Evolutionary conservation across 2,113 vertebrate species (phyloP).

Genomic region (Solea solea): DNA sequence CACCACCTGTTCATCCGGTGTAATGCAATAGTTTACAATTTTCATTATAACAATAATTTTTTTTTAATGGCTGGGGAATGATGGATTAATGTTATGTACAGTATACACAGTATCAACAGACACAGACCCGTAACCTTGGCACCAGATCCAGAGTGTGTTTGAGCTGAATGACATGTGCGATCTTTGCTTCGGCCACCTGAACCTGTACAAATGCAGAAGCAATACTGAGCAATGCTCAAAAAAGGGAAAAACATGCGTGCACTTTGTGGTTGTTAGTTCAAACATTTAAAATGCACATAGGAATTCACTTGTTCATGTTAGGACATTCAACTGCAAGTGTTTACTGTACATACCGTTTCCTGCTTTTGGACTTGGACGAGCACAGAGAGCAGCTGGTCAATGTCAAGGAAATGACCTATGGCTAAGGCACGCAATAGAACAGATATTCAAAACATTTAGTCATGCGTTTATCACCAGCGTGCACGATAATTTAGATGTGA

Average conservation of each 20-base stretch:
- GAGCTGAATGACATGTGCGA: conserved; percentile 93
- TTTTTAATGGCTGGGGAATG: background rate
- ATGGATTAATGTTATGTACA: background rate
- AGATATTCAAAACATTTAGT: background rate
- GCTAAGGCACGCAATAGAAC: conserved; percentile 82
- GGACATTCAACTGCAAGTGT: background rate
- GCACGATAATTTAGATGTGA: background rate
- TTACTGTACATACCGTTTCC: conserved; percentile 85
- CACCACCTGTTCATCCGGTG: conserved; percentile 77
- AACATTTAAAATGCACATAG: background rate
- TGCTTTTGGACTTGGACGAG: conserved; percentile 97
- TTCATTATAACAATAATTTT: background rate
- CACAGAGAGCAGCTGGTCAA: conserved; percentile 94
- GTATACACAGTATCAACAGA: conserved; percentile 26
- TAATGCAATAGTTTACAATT: background rate
- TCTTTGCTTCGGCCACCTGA: conserved; percentile 93
- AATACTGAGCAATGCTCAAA: background rate
- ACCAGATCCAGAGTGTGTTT: conserved; percentile 95
- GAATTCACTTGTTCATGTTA: background rate
- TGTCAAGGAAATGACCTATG: conserved; percentile 93
- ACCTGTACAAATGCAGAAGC: conserved; percentile 75
- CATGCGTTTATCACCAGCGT: conserved; percentile 7
- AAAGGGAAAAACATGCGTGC: background rate
- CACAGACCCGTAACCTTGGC: conserved; percentile 88
- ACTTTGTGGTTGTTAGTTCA: background rate